phyloP scores from a whole-genome alignment of 2,797 vertebrate species.

The Pantherophis alleghaniensis region DNA sequence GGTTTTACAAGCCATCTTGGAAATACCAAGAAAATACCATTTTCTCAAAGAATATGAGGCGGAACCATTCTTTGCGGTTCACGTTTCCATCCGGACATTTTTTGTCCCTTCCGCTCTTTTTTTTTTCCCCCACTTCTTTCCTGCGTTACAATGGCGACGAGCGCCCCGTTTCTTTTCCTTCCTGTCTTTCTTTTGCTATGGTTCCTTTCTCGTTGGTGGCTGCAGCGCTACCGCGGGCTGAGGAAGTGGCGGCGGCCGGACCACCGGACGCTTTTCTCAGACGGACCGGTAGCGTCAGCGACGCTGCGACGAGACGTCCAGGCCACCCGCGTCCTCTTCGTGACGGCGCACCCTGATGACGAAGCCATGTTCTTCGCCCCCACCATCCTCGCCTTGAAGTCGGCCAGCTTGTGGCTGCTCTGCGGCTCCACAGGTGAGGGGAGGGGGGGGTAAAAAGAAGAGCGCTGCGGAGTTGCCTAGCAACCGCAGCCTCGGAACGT shows the following conservation, averaged over 20 bases:
- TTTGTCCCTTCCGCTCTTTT: rapidly evolving
- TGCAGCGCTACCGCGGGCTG: constrained; percentile 2
- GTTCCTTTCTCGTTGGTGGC: constrained; percentile 13
- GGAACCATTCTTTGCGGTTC: neutral
- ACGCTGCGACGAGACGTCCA: neutral
- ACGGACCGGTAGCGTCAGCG: neutral
- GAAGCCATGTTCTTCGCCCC: constrained; percentile 97
- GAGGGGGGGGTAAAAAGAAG: neutral
- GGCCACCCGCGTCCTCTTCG: constrained; percentile 55
- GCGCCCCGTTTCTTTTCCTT: constrained; percentile 24
- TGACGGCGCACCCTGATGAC: constrained; percentile 94
- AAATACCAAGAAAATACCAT: neutral
- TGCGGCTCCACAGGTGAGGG: constrained; percentile 91
- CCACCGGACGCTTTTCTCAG: neutral
- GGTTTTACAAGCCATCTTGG: neutral
- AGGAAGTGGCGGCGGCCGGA: neutral
- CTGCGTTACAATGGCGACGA: neutral
- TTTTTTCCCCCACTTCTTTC: constrained; percentile 7
- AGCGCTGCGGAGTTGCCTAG: neutral
- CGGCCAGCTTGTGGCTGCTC: constrained; percentile 78
- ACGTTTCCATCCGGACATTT: neutral
- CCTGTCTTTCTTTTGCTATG: neutral
- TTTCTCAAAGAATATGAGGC: neutral
- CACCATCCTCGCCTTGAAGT: constrained; percentile 77
- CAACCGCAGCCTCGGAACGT: neutral